Evolutionary conservation across 2,888 invertebrate genomes (phyloP).

Genomic region (Ormia ochracea): DNA sequence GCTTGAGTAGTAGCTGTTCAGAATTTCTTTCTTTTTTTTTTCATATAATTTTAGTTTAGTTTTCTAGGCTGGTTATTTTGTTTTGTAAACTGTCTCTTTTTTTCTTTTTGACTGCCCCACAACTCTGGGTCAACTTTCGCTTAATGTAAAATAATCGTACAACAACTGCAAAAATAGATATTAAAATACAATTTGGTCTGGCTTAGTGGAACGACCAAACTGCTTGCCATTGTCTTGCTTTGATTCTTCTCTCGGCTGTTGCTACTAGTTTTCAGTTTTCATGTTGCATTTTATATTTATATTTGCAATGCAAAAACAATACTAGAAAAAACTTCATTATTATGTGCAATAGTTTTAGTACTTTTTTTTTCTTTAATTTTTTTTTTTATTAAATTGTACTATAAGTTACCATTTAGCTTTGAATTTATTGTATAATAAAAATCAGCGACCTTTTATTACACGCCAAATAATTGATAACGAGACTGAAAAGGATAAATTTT

Average conservation of each 20-base stretch:
- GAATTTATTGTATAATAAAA: slow-evolving; percentile 25
- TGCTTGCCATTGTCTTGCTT: slow-evolving; percentile 25
- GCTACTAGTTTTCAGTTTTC: slow-evolving; percentile 31
- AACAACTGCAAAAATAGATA: slow-evolving; percentile 3
- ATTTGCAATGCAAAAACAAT: no score
- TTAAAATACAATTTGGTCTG: slow-evolving; percentile 29
- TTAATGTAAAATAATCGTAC: slow-evolving; percentile 65
- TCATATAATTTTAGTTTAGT: slow-evolving; percentile 14
- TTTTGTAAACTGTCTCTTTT: slow-evolving; percentile 14
- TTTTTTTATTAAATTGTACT: not conserved
- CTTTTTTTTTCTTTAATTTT: not conserved
- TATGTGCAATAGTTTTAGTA: not conserved
- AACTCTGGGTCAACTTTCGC: slow-evolving; percentile 74
- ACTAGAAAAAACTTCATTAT: no score
- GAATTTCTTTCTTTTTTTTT: no score
- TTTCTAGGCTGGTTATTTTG: slow-evolving; percentile 8
- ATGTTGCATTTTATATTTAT: not conserved
- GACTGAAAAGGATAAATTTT: not conserved
- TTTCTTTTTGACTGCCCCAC: slow-evolving; percentile 56
- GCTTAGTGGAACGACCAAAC: not conserved
- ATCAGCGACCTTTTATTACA: slow-evolving; percentile 26
- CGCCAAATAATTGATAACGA: slow-evolving; percentile 30
- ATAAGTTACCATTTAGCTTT: not conserved
- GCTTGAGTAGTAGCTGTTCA: no score
- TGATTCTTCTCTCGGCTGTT: not conserved